A percentile compares a stretch with the other conserved stretches of the same genome.
phyloP scores from a whole-genome alignment of 2,888 invertebrate species.

The Dynastes maya region DNA sequence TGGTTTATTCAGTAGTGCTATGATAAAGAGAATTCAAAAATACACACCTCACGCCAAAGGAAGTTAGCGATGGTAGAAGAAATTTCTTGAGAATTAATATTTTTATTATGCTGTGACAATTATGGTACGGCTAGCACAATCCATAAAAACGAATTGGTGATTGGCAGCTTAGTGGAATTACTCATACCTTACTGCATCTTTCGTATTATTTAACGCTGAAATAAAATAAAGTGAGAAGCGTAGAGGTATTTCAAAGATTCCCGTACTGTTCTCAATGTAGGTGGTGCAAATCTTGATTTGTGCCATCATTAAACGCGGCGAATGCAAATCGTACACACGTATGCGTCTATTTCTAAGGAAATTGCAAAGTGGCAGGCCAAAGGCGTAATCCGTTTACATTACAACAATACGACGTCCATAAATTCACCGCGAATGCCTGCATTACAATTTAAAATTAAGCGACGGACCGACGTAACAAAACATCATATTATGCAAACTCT shows the following conservation, averaged over 20 bases:
- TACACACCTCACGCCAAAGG: no score
- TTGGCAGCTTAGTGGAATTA: no score
- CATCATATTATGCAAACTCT: constrained; percentile 41
- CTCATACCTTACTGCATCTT: neutral
- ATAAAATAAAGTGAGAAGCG: neutral
- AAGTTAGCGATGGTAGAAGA: no score
- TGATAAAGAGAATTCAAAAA: no score
- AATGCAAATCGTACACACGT: constrained; percentile 21
- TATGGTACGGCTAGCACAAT: no score
- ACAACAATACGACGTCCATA: constrained; percentile 19
- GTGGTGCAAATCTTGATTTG: constrained; percentile 30
- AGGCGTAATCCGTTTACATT: constrained; percentile 16
- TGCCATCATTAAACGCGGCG: constrained; percentile 22
- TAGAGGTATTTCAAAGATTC: no score
- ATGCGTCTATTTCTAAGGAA: constrained; percentile 26
- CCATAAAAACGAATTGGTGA: no score
- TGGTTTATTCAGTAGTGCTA: no score
- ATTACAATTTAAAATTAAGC: constrained; percentile 48
- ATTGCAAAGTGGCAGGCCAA: constrained; percentile 25
- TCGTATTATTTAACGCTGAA: neutral
- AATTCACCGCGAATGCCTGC: constrained; percentile 25
- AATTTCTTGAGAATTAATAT: no score
- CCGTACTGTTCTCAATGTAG: neutral
- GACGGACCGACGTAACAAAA: constrained; percentile 39
- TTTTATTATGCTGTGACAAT: no score